Conservation (phyloP, 2,113 vertebrate species). For the Cranoglanis bouderius region DNA sequence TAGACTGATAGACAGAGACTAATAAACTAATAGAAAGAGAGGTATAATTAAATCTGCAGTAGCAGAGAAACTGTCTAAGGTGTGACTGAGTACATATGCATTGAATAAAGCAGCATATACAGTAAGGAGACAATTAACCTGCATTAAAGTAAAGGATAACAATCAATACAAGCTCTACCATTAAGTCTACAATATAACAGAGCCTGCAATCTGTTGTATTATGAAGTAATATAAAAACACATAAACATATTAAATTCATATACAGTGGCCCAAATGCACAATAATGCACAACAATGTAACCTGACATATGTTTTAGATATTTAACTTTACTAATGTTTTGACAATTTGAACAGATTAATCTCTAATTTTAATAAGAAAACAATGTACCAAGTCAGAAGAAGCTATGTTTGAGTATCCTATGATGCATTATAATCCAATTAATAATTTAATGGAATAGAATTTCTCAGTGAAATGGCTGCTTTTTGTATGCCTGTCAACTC, state of each 20-base stretch:
- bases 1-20: slow-evolving; percentile 14
- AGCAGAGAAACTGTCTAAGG: not conserved
- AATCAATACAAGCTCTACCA: not conserved
- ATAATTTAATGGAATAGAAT: slow-evolving; percentile 18
- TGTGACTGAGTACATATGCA: not conserved
- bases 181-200: not conserved
- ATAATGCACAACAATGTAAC: not conserved
- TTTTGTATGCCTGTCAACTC: slow-evolving; percentile 56
- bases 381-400: not conserved
- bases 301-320: not conserved
- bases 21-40: slow-evolving; percentile 8
- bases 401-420: not conserved
- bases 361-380: not conserved
- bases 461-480: slow-evolving; percentile 55
- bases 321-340: not conserved
- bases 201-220: not conserved
- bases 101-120: not conserved
- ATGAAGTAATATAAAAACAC: not conserved
- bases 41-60: not conserved
- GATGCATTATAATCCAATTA: not conserved
- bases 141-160: not conserved
- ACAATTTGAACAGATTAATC: not conserved
- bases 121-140: not conserved
- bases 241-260: not conserved
- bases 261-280: not conserved